A percentile compares a stretch with the other conserved stretches of the same genome.
These are phyloP conservation scores for Tipula vernalis DNA, from an alignment of 2,888 invertebrate genomes.

Conservation along the genomic window DNA sequence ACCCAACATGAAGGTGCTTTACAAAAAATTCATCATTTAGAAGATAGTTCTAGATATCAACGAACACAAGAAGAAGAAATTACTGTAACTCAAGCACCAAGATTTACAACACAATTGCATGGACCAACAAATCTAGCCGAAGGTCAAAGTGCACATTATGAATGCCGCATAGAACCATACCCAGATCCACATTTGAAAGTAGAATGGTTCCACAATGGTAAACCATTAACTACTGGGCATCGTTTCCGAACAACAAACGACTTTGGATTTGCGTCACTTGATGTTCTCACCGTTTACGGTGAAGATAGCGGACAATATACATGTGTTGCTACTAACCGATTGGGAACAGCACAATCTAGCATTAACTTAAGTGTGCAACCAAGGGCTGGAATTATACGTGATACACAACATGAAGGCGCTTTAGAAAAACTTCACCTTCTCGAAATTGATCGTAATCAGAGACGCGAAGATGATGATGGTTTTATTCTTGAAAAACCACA, in stretches of 20 bases:
- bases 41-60: slow-evolving; percentile 67
- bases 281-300: slow-evolving; percentile 84
- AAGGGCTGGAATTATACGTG: slow-evolving; percentile 70
- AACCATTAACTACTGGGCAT: slow-evolving; percentile 76
- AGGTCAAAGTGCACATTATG: slow-evolving; percentile 84
- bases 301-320: slow-evolving; percentile 92
- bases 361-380: slow-evolving; percentile 71
- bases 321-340: slow-evolving; percentile 72
- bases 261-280: slow-evolving; percentile 93
- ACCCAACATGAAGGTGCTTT: slow-evolving; percentile 81
- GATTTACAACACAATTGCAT: slow-evolving; percentile 73
- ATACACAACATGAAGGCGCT: slow-evolving; percentile 87
- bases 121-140: slow-evolving; percentile 76
- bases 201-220: slow-evolving; percentile 89
- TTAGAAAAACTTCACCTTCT: slow-evolving; percentile 82
- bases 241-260: slow-evolving; percentile 89
- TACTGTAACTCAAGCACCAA: slow-evolving; percentile 67
- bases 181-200: slow-evolving; percentile 80
- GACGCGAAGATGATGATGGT: slow-evolving; percentile 59
- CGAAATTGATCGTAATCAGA: slow-evolving; percentile 73
- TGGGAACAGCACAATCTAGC: slow-evolving; percentile 72
- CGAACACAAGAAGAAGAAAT: slow-evolving; percentile 72
- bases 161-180: slow-evolving; percentile 86
- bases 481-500: slow-evolving; percentile 74
- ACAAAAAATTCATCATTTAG: slow-evolving; percentile 74